A percentile compares a stretch with the other conserved stretches of the same genome.
These are phyloP conservation scores for Drosophila bunnanda DNA, from an alignment of 2,888 invertebrate genomes.

Conservation along the genomic window DNA sequence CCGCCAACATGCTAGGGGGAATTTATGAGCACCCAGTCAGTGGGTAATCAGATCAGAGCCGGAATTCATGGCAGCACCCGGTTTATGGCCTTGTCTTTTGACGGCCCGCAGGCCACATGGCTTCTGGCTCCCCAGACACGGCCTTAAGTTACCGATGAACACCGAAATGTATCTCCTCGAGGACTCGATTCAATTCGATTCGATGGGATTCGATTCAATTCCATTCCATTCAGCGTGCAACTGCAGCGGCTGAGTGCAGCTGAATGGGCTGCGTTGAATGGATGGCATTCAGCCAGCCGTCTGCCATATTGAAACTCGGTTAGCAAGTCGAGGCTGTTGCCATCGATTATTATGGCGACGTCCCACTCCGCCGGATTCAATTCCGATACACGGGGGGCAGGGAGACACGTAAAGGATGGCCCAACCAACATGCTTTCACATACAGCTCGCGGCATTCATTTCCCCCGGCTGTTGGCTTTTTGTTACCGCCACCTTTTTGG, in stretches of 20 bases:
- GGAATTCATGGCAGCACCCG: conserved; percentile 50
- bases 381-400: conserved; percentile 35
- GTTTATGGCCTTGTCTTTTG: conserved; percentile 27
- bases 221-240: conserved; percentile 14
- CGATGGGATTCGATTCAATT: conserved; percentile 11
- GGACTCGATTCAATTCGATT: conserved; percentile 5
- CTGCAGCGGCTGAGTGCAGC: conserved; percentile 39
- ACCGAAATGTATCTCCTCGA: conserved; percentile 7
- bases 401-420: conserved; percentile 17
- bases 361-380: conserved; percentile 31
- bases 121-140: conserved; percentile 30
- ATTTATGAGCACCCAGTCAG: conserved; percentile 50
- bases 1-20: conserved; percentile 16
- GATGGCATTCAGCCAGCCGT: conserved; percentile 35
- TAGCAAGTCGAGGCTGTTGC: conserved; percentile 41
- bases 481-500: conserved; percentile 59
- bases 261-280: conserved; percentile 48
- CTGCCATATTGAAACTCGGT: conserved; percentile 19
- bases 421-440: conserved; percentile 32
- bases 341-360: conserved; percentile 59
- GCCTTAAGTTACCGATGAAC: conserved; percentile 13
- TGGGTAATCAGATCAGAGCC: conserved; percentile 65
- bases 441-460: conserved; percentile 33
- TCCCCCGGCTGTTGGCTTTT: conserved; percentile 33
- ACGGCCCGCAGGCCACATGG: conserved; percentile 24